Base-by-base conservation (phyloP, 2,888 invertebrate species). In the Trichopria drosophilae region DNA sequence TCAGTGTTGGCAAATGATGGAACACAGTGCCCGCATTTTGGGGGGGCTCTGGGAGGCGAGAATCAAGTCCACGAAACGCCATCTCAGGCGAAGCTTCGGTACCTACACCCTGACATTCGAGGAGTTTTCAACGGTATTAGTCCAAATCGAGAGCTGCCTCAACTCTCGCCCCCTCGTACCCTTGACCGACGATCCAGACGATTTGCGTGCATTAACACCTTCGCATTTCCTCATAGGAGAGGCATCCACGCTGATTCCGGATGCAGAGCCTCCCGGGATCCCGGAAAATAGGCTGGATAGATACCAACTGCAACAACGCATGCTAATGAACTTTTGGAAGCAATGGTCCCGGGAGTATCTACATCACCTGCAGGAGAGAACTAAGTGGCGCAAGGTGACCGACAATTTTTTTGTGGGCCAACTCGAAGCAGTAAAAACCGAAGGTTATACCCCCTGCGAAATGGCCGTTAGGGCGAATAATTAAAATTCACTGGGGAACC, bases 1-100 rank as follows among this genome's bases (percentile, higher is more conserved):
- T 24, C 32, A 6, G 6, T 42, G 31, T 1, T 60, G 20, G 31
- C 52, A 1, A 44, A 43, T 6, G 35, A 56, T 9, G 51, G 51
- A 4, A 61, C 64, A 4, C 29, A 51, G 4, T 75, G 70, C 4
- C 67, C 69, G 1, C 66, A 73, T 41, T 66, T 67, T 31, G 68
- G 72, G 2, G 70, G 69, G 2, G n/a, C 39, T 70, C 3, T 32
- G 32, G 32, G 32, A 32, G 9, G 32, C 18, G 4, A 18, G 4
- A 16, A 18, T 32, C 10, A 4, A 32, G 18, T 32, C 4, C 12
- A 32, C 32, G 4, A 32, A 32, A n/a, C n/a, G n/a, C n/a, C n/a
- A n/a, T n/a, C n/a, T n/a, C n/a, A n/a, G n/a, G n/a, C n/a, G n/a
- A n/a, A n/a, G n/a, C n/a, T n/a, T n/a, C n/a, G n/a, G n/a, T n/a